phyloP scores from a whole-genome alignment of 1,140 invertebrate genomes.

The Penaeus indicus region DNA sequence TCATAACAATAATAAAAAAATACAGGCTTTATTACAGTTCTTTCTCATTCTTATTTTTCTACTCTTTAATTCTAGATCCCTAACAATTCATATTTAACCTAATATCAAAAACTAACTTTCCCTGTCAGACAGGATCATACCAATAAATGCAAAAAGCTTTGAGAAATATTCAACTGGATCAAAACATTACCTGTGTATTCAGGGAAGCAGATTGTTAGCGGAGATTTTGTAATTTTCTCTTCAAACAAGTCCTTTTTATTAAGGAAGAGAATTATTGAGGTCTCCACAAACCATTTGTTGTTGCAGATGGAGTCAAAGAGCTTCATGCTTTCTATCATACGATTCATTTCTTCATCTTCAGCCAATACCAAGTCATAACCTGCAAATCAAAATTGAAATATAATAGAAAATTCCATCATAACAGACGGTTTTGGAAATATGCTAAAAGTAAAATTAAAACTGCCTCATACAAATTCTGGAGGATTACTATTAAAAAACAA shows the following conservation, averaged over 20 bases:
- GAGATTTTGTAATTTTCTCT: conserved; percentile 90
- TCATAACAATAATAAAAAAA: too few species aligned
- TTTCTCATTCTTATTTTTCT: too few species aligned
- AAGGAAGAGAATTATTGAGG: conserved; percentile 96
- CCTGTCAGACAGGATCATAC: too few species aligned
- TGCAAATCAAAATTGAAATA: conserved; percentile 69
- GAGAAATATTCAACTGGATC: neutral
- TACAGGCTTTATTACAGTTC: too few species aligned
- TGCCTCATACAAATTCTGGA: too few species aligned
- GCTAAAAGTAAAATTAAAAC: too few species aligned
- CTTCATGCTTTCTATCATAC: conserved; percentile 94
- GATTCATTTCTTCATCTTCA: conserved; percentile 82
- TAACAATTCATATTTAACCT: too few species aligned
- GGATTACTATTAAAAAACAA: too few species aligned
- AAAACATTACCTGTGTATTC: conserved; percentile 77
- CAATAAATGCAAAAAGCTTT: neutral
- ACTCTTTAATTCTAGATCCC: too few species aligned
- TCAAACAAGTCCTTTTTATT: conserved; percentile 98
- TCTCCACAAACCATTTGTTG: conserved; percentile 98
- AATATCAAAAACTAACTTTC: too few species aligned
- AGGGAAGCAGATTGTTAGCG: conserved; percentile 94
- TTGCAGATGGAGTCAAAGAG: conserved; percentile 97
- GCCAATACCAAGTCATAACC: conserved; percentile 82
- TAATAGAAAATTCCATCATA: too few species aligned
- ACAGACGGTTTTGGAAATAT: too few species aligned